Base-by-base conservation (phyloP, 2,888 invertebrate species). In the Plusia festucae region DNA sequence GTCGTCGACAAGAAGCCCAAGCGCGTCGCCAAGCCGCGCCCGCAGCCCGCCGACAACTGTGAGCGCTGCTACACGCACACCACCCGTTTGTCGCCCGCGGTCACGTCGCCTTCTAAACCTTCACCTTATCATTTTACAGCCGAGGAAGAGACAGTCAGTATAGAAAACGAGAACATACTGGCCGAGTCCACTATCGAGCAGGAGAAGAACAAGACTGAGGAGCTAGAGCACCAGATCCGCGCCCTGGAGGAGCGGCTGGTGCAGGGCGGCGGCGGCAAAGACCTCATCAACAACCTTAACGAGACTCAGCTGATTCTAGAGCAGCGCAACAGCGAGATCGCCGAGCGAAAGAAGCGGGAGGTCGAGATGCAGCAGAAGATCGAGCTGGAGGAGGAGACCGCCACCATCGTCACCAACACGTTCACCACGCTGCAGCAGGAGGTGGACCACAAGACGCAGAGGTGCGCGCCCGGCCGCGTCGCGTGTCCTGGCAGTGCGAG, bases 331-430 rank as follows among this genome's bases (percentile, higher is more conserved):
- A 95, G 96, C 53, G 99, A 99, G 93, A 98, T 99, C 70, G 97
- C 98, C 0, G 99, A 99, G 87, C 96, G 99, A 76, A 97, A 97
- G 94, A 96, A 99, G 86, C 96, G 99, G 68, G 96, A 95, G 79
- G 97, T 99, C 61, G 99, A 99, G 93, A 99, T 99, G 96, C 97
- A 98, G 86, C 99, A 99, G 91, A 97, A 97, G 86, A 95, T 99
- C 60, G 99, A 99, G 85, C 95, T 98, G 82, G 98, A 99, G 89
- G 99, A 99, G 88, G 98, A 99, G 88, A 98, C 97, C 16, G 98
- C 99, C 15, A 95, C 97, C 56, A 99, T 98, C 85, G 97, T 99
- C 62, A 97, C 98, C 65, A 98, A 98, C 85, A 99, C 99, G 0
- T 99, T 98, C 86, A 96, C 98, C 9, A 98, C 97, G 58, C 94